phyloP scores from a whole-genome alignment of 2,113 vertebrate species.

The Ageneiosus marmoratus region DNA sequence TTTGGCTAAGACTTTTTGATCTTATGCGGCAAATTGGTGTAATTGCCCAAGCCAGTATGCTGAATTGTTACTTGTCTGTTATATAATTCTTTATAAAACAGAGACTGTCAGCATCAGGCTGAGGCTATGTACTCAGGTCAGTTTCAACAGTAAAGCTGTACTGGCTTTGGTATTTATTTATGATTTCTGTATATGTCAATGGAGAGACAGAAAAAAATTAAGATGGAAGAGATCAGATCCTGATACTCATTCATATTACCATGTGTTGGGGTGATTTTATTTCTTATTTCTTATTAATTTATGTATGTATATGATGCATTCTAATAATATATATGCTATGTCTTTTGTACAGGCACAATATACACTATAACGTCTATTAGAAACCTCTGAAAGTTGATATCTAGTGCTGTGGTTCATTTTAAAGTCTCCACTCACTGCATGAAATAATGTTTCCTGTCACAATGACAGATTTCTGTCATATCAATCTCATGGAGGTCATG shows the following conservation, averaged over 20 bases:
- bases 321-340: neutral
- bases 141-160: no score
- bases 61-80: slow-evolving; percentile 39
- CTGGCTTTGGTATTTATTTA: no score
- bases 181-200: neutral
- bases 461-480: neutral
- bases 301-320: neutral
- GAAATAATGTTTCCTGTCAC: neutral
- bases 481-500: neutral
- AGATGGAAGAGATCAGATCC: neutral
- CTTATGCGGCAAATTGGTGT: slow-evolving; percentile 48
- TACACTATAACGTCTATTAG: neutral
- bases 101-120: slow-evolving; percentile 31
- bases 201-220: neutral
- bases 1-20: slow-evolving; percentile 33
- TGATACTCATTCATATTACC: no score
- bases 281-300: neutral
- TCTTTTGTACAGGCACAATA: neutral
- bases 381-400: neutral
- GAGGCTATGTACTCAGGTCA: neutral
- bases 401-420: neutral
- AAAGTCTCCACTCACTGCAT: neutral
- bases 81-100: slow-evolving; percentile 30
- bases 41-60: slow-evolving; percentile 39
- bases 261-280: neutral